Percentiles rank a stretch among this genome's conserved stretches.
Evolutionary conservation across 1,140 invertebrate genomes (phyloP).

Genomic region (Melitaea cinxia): DNA sequence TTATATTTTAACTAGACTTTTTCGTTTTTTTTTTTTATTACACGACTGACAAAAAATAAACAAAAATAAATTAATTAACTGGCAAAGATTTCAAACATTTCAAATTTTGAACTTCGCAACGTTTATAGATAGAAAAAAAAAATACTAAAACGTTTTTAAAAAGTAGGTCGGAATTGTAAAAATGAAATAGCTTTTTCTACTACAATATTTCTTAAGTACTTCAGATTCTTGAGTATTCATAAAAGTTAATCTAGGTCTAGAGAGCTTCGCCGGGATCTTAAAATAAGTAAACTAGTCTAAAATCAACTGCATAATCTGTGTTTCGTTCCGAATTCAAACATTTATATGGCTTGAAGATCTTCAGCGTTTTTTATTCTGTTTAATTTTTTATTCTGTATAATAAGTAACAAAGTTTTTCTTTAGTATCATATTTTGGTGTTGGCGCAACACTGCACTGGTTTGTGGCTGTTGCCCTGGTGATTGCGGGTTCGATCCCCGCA

Average conservation of each 20-base stretch:
- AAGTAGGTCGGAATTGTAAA: constrained; percentile 11
- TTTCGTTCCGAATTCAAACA: constrained; percentile 3
- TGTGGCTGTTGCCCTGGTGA: too few relatives aligned
- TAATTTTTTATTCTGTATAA: not conserved
- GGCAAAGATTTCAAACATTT: not conserved
- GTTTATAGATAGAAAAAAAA: not conserved
- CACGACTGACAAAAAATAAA: too few relatives aligned
- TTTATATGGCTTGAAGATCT: not conserved
- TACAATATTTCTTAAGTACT: constrained; percentile 23
- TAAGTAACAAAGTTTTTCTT: not conserved
- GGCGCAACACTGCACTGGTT: too few relatives aligned
- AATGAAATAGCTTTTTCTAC: constrained; percentile 23
- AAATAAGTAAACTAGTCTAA: constrained; percentile 9
- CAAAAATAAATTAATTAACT: not conserved
- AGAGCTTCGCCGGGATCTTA: constrained; percentile 16
- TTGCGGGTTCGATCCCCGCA: too few relatives aligned
- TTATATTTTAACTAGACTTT: too few relatives aligned
- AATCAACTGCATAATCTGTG: constrained; percentile 1
- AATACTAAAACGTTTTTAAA: constrained; percentile 7
- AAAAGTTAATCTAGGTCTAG: constrained; percentile 26
- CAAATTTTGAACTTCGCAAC: not conserved
- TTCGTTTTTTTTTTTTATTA: too few relatives aligned
- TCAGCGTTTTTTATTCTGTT: not conserved
- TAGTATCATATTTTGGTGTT: not conserved
- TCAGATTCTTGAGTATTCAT: constrained; percentile 25